Percentiles rank a stretch among this genome's conserved stretches.
phyloP scores from a whole-genome alignment of 2,888 invertebrate genomes.

The Acanthosepion pharaonis region DNA sequence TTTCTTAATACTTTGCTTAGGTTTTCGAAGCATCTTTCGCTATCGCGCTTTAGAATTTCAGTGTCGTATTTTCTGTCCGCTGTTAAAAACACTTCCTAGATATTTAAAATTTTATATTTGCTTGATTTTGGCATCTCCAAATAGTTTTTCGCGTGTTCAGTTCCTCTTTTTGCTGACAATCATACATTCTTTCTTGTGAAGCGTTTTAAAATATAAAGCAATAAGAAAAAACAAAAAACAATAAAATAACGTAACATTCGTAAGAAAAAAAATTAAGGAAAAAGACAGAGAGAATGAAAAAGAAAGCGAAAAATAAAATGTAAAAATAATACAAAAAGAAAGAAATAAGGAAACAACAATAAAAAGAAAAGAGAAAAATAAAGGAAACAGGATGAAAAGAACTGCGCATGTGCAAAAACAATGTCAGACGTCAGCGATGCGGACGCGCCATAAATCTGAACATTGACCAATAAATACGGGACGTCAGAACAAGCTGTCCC shows the following conservation, averaged over 20 bases:
- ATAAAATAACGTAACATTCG: background rate
- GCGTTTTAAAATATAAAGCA: too few relatives aligned
- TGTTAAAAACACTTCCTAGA: too few relatives aligned
- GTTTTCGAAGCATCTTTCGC: too few relatives aligned
- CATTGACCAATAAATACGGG: constrained; percentile 6
- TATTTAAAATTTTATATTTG: too few relatives aligned
- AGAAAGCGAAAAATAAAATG: background rate
- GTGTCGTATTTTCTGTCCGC: too few relatives aligned
- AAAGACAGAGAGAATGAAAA: background rate
- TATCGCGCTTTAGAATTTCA: too few relatives aligned
- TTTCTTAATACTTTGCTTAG: too few relatives aligned
- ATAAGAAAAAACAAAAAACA: background rate
- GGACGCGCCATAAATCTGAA: background rate
- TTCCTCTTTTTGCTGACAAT: too few relatives aligned
- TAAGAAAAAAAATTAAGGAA: background rate
- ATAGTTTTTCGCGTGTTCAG: too few relatives aligned
- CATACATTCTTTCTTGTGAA: too few relatives aligned
- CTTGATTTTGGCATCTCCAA: too few relatives aligned
- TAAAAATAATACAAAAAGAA: background rate
- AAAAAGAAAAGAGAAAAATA: background rate
- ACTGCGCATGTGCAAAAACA: background rate
- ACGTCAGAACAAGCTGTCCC: constrained; percentile 33
- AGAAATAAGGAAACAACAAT: background rate
- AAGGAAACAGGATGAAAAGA: background rate
- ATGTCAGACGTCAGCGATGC: background rate